A percentile compares a stretch with the other conserved stretches of the same genome.
Evolutionary conservation across 1,140 invertebrate genomes (phyloP).

Genomic region (Trissolcus basalis): DNA sequence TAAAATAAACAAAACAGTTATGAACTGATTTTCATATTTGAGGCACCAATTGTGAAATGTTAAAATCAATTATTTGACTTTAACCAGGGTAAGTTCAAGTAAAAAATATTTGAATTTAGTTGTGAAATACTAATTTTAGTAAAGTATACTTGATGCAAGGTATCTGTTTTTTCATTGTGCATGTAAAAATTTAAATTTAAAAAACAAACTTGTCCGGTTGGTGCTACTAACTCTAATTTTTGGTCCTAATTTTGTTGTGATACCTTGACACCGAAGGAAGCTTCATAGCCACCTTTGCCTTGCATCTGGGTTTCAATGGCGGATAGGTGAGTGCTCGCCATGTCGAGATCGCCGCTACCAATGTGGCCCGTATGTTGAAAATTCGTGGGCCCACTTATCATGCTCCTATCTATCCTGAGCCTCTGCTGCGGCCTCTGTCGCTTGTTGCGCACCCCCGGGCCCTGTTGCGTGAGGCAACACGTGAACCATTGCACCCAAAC

Average conservation of each 20-base stretch:
- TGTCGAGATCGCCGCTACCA: slow-evolving; percentile 89
- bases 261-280: slow-evolving; percentile 80
- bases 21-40: too few relatives aligned
- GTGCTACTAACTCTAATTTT: too few relatives aligned
- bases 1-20: too few relatives aligned
- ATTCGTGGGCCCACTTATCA: slow-evolving; percentile 94
- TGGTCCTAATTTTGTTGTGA: not conserved
- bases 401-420: slow-evolving; percentile 90
- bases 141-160: too few relatives aligned
- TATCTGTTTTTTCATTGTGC: too few relatives aligned
- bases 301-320: slow-evolving; percentile 91
- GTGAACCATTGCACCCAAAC: slow-evolving; percentile 91
- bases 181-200: too few relatives aligned
- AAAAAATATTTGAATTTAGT: too few relatives aligned
- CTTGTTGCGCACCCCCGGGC: slow-evolving; percentile 79
- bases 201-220: too few relatives aligned
- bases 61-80: too few relatives aligned
- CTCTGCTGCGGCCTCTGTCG: slow-evolving; percentile 80
- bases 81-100: too few relatives aligned
- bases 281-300: slow-evolving; percentile 90
- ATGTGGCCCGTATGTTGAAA: slow-evolving; percentile 95
- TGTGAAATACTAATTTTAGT: too few relatives aligned
- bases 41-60: too few relatives aligned
- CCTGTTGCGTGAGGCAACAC: slow-evolving; percentile 85
- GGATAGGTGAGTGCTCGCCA: slow-evolving; percentile 83